A percentile compares a stretch with the other conserved stretches of the same genome.
phyloP scores from a whole-genome alignment of 2,797 vertebrate genomes.

The Phalloptychus januarius region DNA sequence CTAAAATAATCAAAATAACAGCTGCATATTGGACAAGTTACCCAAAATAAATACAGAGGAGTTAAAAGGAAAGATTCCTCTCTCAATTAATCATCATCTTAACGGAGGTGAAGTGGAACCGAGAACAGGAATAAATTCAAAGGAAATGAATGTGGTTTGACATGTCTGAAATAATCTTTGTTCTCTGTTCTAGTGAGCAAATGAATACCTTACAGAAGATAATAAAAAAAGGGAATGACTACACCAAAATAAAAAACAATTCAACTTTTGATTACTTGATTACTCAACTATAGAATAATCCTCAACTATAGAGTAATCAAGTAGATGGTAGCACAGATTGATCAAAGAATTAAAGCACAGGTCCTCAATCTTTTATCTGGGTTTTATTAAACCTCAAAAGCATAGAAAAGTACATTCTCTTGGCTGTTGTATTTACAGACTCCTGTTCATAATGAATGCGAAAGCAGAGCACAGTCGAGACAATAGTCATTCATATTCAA shows the following conservation, averaged over 20 bases:
- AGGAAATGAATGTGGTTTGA: slow-evolving; percentile 40
- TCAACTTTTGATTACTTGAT: no score
- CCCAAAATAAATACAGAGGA: slow-evolving; percentile 11
- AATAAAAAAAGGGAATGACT: neutral
- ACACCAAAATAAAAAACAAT: neutral
- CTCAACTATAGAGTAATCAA: neutral
- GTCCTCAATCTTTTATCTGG: no score
- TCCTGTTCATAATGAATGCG: neutral
- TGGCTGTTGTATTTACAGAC: neutral
- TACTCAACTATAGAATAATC: neutral
- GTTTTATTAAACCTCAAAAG: no score
- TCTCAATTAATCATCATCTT: slow-evolving; percentile 18
- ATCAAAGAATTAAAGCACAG: neutral
- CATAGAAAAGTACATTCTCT: no score
- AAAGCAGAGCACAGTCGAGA: neutral
- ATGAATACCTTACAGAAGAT: neutral
- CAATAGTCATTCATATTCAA: neutral
- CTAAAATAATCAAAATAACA: neutral
- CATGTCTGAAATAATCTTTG: slow-evolving; percentile 33
- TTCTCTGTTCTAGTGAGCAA: neutral
- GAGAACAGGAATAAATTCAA: slow-evolving; percentile 22
- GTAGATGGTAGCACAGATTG: neutral
- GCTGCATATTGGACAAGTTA: slow-evolving; percentile 14
- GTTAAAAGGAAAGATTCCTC: slow-evolving; percentile 11
- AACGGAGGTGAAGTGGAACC: slow-evolving; percentile 18